Base-by-base conservation (phyloP, 1,140 invertebrate species). In the Papilio polytes region DNA sequence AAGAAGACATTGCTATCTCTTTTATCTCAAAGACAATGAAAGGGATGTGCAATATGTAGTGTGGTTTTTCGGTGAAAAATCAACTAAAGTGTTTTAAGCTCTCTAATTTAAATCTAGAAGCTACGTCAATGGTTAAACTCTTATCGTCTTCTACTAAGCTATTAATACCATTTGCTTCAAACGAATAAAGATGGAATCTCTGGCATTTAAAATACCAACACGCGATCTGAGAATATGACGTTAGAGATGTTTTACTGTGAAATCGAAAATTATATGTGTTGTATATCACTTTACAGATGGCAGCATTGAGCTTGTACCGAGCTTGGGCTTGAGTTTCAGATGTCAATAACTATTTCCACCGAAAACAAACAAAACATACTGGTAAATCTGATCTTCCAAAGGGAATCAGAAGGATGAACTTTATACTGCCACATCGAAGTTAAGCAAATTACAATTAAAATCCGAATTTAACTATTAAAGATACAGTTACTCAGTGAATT, bases 171-270 rank as follows among this genome's bases (percentile, higher is more conserved):
- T 76, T 15, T 51, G 46, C 20, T 31, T 20, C 12, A 80, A 82
- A 77, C 73, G 22, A 51, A 51, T 74, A 80, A 82, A 80, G 76
- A 84, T 84, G 70, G 79, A 82, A 82, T 84, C 44, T 74, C n/a
- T 46, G 76, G 53, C 73, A 83, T 59, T 80, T 83, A 80, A 83
- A 83, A 85, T 85, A 73, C 80, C 80, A 51, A 83, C 84, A 83
- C 74, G 84, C 84, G 53, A 83, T 76, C 74, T 51, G 9, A 74
- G 73, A 74, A 74, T 22, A 76, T 76, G 46, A 53, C 2, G 46
- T 51, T 76, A 51, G n/a, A 76, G 74, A 76, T 22, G 46, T 51
- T 53, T 76, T 7, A 46, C 46, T 46, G 74, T 76, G 46, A 76
- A 76, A 76, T 76, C 22, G 74, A 46, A 76, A 53, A 76, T 53